phyloP scores from a whole-genome alignment of 1,140 invertebrate species.

The Portunus trituberculatus region DNA sequence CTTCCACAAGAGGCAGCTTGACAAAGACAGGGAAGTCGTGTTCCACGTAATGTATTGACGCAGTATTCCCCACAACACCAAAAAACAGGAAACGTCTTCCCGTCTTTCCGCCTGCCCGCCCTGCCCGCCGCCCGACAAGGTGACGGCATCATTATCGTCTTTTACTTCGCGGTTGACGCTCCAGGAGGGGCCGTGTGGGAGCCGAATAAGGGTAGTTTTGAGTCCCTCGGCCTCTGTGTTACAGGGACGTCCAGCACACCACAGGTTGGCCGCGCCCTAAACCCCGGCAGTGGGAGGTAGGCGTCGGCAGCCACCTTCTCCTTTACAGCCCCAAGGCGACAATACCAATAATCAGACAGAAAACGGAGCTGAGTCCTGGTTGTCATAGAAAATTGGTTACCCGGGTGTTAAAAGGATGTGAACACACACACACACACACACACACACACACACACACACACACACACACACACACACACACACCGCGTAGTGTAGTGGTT shows the following conservation, averaged over 20 bases:
- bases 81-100: too few relatives aligned
- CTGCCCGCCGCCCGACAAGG: not conserved
- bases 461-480: too few relatives aligned
- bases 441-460: too few relatives aligned
- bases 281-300: not conserved
- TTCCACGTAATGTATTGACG: too few relatives aligned
- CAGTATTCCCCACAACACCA: too few relatives aligned
- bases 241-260: not conserved
- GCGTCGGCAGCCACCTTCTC: not conserved
- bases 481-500: too few relatives aligned
- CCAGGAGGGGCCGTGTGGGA: not conserved
- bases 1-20: too few relatives aligned
- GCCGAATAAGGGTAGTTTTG: not conserved
- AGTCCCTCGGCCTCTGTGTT: not conserved
- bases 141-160: constrained; percentile 12
- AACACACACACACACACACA: too few relatives aligned
- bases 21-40: too few relatives aligned
- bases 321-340: not conserved
- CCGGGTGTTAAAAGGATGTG: not conserved
- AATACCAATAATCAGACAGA: constrained; percentile 15
- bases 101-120: not conserved
- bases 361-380: not conserved
- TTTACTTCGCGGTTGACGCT: not conserved
- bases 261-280: not conserved
- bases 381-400: not conserved